A percentile compares a stretch with the other conserved stretches of the same genome.
Evolutionary conservation across 2,113 vertebrate genomes (phyloP).

Genomic region (Cyrtonyx montezumae): DNA sequence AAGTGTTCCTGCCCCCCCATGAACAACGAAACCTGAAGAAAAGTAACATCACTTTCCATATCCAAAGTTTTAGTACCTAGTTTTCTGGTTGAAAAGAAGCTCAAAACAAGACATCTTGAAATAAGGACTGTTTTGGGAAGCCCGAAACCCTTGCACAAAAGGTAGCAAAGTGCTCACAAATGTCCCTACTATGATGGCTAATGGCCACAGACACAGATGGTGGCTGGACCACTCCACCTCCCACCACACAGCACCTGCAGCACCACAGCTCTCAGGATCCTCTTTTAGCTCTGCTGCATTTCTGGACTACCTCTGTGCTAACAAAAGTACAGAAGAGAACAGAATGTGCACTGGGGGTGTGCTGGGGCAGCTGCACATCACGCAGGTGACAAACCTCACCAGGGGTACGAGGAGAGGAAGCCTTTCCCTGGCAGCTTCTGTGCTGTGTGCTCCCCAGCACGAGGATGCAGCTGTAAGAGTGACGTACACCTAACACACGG

Average conservation of each 20-base stretch:
- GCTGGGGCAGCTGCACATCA: not conserved
- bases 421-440: too few species aligned
- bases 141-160: not conserved
- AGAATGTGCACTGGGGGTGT: accelerated
- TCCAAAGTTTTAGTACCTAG: not conserved
- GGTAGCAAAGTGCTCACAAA: not conserved
- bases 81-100: not conserved
- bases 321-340: not conserved
- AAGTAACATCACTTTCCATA: not conserved
- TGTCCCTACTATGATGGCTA: not conserved
- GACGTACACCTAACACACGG: not conserved
- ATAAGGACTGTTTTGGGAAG: not conserved
- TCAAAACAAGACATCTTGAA: not conserved
- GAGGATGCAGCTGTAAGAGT: not conserved
- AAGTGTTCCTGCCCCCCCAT: not conserved
- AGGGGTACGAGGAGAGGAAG: not conserved
- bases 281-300: not conserved
- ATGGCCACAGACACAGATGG: not conserved
- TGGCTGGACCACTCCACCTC: not conserved
- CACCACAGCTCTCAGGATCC: not conserved
- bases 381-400: too few species aligned
- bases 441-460: accelerated
- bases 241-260: too few species aligned
- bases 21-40: not conserved
- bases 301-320: not conserved